Base-by-base conservation (phyloP, 2,113 vertebrate genomes). In the Ondatra zibethicus region DNA sequence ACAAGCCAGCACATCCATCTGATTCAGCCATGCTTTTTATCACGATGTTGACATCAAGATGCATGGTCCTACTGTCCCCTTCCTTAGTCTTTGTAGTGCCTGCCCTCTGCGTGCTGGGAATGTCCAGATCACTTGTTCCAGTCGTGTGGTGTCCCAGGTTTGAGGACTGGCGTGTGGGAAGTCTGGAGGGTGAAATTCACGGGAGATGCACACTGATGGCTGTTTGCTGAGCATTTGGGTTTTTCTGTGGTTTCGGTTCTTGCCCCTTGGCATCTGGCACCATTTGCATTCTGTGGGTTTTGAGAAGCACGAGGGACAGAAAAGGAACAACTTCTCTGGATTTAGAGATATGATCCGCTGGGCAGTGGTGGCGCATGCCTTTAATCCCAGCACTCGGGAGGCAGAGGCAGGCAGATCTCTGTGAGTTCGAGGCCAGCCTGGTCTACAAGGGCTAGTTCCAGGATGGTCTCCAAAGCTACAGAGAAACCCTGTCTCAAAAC, bases 281-380 rank as follows among this genome's bases (percentile, higher is more conserved):
- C 95, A 7, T 96, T 77, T 84, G 66, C 0, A 80, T 75, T 94
- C 96, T 94, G 90, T 94, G 89, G 93, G 12, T 95, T 97, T 97
- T 90, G 94, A 94, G 12, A 85, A 95, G 42, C 89, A 78, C 89
- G 85, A 82, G 52, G 31, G 29, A 9, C 19, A 45, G 39, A 31
- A 8, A 58, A 42, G 39, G 25, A n/a, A 12, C 50, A 58, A 29
- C 27, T 65, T 13, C 81, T 42, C 17, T 33, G 42, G 47, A 21
- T 61, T 91, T 66, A 4, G n/a, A 88, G 82, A 63, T 6, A 3
- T 45, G 63, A 42, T 77, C 73, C 14, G 52, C 42, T 81, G n/a
- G n/a, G n/a, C n/a, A n/a, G n/a, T n/a, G n/a, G n/a, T n/a, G n/a
- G n/a, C n/a, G n/a, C n/a, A n/a, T n/a, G n/a, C n/a, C n/a, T n/a